Conservation (phyloP, 2,113 vertebrate genomes). For the Diadophis punctatus region DNA sequence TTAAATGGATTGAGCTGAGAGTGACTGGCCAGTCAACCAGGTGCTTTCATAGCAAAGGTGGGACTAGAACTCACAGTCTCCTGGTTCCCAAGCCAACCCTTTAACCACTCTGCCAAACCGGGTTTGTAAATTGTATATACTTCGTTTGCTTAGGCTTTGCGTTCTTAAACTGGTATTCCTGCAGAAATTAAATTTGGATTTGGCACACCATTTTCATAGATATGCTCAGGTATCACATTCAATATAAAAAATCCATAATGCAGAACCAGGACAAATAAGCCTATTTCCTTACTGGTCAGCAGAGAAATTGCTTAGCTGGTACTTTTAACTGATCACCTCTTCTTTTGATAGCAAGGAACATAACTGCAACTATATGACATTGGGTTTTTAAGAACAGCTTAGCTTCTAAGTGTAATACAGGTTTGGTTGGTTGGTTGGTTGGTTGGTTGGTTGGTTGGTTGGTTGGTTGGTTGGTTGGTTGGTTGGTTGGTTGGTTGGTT, state of each 20-base stretch:
- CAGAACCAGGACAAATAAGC: background rate
- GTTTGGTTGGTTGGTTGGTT: no score
- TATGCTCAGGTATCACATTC: background rate
- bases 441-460: no score
- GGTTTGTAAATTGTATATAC: fast-evolving
- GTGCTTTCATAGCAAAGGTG: no score
- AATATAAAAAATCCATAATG: no score
- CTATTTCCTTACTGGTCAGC: background rate
- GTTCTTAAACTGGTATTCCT: background rate
- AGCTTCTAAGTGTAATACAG: background rate
- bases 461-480: no score
- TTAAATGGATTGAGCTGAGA: no score
- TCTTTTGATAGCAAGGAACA: background rate
- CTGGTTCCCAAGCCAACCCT: background rate
- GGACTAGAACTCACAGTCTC: background rate
- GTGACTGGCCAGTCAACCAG: no score
- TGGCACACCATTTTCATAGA: background rate
- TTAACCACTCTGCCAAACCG: background rate
- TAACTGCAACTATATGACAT: background rate
- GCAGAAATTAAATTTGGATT: background rate
- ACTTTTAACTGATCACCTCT: background rate
- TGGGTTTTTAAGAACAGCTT: background rate
- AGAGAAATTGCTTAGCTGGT: background rate
- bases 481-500: no score
- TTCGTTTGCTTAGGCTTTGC: background rate